Evolutionary conservation across 2,888 invertebrate species (phyloP).

Genomic region (Archips xylosteana): DNA sequence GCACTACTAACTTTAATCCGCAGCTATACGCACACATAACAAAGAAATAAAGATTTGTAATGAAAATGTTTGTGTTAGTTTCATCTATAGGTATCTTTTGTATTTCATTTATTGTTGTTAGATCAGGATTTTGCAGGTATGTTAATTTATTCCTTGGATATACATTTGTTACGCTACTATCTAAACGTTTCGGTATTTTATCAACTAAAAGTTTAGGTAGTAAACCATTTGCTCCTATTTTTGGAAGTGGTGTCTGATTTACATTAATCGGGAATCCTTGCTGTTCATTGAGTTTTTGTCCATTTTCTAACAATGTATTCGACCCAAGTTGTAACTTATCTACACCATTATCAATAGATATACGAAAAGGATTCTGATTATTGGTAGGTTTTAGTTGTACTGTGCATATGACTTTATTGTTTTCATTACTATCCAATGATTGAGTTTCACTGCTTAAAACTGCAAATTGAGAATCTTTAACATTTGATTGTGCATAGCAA

Average conservation of each 20-base stretch:
- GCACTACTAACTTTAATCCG: too few relatives aligned
- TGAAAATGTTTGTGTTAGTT: background rate
- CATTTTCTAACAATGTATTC: background rate
- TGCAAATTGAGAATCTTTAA: background rate
- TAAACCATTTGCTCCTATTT: background rate
- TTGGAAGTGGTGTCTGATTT: background rate
- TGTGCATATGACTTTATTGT: background rate
- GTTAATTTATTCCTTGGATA: background rate
- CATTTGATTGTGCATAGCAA: background rate
- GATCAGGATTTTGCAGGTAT: background rate
- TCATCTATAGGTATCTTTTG: background rate
- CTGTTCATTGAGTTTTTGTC: background rate
- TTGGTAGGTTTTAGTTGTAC: too few relatives aligned
- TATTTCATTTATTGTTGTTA: background rate
- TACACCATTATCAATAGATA: background rate
- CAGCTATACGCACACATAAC: too few relatives aligned
- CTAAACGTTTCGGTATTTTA: background rate
- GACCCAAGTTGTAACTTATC: background rate
- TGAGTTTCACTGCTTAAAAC: background rate
- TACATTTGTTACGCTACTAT: background rate
- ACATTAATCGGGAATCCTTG: background rate
- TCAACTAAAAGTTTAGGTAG: background rate
- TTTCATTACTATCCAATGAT: background rate
- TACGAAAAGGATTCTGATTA: background rate
- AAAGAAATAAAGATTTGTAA: too few relatives aligned